phyloP scores from a whole-genome alignment of 1,140 invertebrate species.

The Penaeus indicus region DNA sequence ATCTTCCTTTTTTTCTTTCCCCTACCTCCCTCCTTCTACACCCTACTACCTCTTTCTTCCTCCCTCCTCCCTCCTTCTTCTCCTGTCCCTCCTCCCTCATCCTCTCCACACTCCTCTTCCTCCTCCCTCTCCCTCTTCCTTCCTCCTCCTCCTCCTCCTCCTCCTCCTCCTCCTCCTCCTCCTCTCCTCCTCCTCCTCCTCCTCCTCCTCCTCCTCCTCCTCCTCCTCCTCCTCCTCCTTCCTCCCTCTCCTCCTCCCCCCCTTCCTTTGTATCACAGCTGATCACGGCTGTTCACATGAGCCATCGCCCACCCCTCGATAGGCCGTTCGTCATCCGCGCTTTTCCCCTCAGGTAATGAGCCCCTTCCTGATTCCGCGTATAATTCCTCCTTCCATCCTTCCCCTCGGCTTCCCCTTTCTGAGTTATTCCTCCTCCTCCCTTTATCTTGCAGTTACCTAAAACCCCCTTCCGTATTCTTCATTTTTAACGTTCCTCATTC shows the following conservation, averaged over 20 bases:
- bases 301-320: conserved; percentile 66
- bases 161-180: too few relatives aligned
- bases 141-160: too few relatives aligned
- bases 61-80: too few relatives aligned
- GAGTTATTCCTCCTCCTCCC: neutral
- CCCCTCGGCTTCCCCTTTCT: neutral
- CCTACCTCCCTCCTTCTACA: too few relatives aligned
- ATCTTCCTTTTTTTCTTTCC: too few relatives aligned
- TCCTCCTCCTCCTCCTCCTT: too few relatives aligned
- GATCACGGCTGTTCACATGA: neutral
- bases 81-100: too few relatives aligned
- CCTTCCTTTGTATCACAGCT: conserved; percentile 7
- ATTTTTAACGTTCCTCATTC: conserved; percentile 9
- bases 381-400: neutral
- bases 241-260: neutral
- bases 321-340: conserved; percentile 66
- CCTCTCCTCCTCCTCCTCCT: too few relatives aligned
- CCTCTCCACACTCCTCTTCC: too few relatives aligned
- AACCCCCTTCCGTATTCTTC: conserved; percentile 34
- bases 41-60: too few relatives aligned
- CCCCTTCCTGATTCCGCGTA: neutral
- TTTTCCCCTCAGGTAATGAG: neutral
- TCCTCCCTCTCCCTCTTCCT: too few relatives aligned
- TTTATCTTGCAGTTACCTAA: neutral
- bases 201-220: too few relatives aligned